Percentiles rank a stretch among this genome's conserved stretches.
Conservation (phyloP, 2,113 vertebrate genomes). For the Peromyscus leucopus region DNA sequence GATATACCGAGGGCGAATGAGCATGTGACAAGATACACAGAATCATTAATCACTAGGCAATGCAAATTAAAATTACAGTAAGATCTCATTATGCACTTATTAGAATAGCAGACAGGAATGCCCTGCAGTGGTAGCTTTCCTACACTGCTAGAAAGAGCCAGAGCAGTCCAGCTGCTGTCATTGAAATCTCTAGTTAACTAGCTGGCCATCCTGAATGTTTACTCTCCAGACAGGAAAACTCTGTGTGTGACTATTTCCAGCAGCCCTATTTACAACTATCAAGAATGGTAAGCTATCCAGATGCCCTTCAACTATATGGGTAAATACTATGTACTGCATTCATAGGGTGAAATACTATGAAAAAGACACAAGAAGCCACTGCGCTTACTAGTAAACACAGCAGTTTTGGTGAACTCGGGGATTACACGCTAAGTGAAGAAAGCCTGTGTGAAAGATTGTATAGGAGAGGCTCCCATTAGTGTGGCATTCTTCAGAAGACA, state of each 20-base stretch:
- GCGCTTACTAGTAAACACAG: background rate
- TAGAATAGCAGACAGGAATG: background rate
- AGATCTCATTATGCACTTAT: background rate
- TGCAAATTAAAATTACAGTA: background rate
- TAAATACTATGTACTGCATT: background rate
- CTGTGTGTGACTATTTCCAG: background rate
- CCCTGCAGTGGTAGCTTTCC: background rate
- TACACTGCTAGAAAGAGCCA: rapidly evolving
- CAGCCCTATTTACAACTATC: background rate
- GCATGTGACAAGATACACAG: background rate
- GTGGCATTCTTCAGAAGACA: background rate
- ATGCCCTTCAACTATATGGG: background rate
- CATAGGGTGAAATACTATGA: background rate
- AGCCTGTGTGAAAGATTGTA: background rate
- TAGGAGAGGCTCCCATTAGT: too few relatives aligned
- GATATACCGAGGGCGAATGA: background rate
- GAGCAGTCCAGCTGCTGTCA: background rate
- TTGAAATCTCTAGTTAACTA: background rate
- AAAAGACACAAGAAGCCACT: background rate
- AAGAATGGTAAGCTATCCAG: background rate
- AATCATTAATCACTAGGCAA: background rate
- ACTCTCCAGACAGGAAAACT: background rate
- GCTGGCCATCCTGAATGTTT: background rate
- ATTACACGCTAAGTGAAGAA: background rate
- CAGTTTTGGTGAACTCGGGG: background rate